Percentiles rank a stretch among this genome's conserved stretches.
These are phyloP conservation scores for Parazoanthus swiftii DNA, from an alignment of 92 coral and sea anemone genomes.

Conservation along the genomic window DNA sequence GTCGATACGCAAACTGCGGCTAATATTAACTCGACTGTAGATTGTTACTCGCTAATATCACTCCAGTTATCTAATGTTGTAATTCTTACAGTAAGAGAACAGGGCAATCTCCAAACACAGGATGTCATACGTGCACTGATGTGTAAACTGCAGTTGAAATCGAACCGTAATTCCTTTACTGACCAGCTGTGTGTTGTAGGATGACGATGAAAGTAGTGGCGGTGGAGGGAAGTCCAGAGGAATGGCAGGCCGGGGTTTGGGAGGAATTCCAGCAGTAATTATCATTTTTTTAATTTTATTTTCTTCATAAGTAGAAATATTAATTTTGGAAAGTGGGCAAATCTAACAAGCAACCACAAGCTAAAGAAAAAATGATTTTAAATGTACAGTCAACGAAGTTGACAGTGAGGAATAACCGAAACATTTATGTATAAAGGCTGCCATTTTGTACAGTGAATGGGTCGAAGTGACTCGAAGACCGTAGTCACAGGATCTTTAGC, in stretches of 20 bases:
- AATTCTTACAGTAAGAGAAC: background rate
- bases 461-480: no score
- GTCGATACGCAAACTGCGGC: background rate
- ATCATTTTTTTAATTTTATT: slow-evolving; percentile 20
- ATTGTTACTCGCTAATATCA: background rate
- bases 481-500: no score
- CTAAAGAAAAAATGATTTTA: background rate
- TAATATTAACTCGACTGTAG: background rate
- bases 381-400: background rate
- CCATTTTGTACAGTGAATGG: no score
- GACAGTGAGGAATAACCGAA: background rate
- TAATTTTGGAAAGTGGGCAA: background rate
- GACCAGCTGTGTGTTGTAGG: slow-evolving; percentile 31
- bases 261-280: slow-evolving; percentile 80
- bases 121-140: background rate
- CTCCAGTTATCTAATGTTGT: background rate
- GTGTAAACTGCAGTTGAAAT: background rate
- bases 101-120: background rate
- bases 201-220: slow-evolving; percentile 41
- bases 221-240: slow-evolving; percentile 69
- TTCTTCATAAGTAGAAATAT: background rate
- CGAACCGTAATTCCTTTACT: slow-evolving; percentile 3
- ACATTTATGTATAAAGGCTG: background rate
- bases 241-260: slow-evolving; percentile 50
- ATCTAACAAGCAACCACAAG: background rate